phyloP scores from a whole-genome alignment of 2,888 invertebrate species.

The Hoplodrina blanda region DNA sequence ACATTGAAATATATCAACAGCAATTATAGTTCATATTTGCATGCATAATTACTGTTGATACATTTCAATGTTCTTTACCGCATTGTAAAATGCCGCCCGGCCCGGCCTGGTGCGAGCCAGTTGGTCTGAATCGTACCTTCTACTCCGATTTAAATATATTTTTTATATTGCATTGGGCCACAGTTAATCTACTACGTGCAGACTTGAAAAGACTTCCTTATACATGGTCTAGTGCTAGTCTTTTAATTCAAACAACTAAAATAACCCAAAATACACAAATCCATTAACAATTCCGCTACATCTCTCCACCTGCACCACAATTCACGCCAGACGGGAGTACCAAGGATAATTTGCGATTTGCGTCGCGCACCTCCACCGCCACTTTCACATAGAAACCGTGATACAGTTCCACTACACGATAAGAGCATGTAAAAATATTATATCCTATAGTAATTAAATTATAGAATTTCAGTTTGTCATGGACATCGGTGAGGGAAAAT shows the following conservation, averaged over 20 bases:
- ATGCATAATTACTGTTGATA: too few species aligned
- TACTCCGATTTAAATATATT: too few species aligned
- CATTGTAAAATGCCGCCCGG: too few species aligned
- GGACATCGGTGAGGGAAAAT: too few species aligned
- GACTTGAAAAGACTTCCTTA: neutral
- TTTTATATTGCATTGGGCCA: too few species aligned
- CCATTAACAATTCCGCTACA: slow-evolving; percentile 16
- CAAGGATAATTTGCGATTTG: slow-evolving; percentile 88
- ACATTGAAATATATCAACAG: too few species aligned
- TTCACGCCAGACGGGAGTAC: slow-evolving; percentile 72
- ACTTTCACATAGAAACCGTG: slow-evolving; percentile 77
- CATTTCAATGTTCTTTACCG: too few species aligned
- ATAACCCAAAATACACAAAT: neutral
- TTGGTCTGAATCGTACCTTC: too few species aligned
- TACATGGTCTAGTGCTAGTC: neutral
- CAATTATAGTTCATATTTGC: too few species aligned
- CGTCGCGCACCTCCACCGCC: slow-evolving; percentile 68
- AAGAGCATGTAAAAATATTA: slow-evolving; percentile 7
- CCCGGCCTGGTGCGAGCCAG: too few species aligned
- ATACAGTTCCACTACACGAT: slow-evolving; percentile 53
- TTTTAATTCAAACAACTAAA: neutral
- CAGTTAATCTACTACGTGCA: neutral
- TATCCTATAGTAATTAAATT: slow-evolving; percentile 16
- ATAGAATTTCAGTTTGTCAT: too few species aligned
- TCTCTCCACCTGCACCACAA: slow-evolving; percentile 47